Base-by-base conservation (phyloP, 30 jellyfish, hydroid and myxozoan species). In the Cassiopea xamachana region DNA sequence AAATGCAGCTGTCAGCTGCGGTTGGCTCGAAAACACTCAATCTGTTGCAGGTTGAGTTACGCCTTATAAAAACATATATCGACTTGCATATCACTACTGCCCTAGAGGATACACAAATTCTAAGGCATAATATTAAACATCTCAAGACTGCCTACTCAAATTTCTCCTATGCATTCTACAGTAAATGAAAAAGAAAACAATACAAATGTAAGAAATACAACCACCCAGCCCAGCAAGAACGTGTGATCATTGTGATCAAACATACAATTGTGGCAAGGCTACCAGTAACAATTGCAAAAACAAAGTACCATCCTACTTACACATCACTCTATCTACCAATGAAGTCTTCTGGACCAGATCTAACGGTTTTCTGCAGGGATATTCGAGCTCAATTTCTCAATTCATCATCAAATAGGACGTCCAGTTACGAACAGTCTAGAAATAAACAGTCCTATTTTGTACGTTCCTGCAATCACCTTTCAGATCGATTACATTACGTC, bases 1-100 rank as follows among this genome's bases (percentile, higher is more conserved):
- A 48, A 48, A 48, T 78, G 87, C 87, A 78, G 87, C 87, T 78
- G 87, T 78, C 87, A 78, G 71, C 74, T 19, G 1, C 49, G 4
- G 55, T 19, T 78, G 18, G 87, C 5, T 1, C 75, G 51, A 18
- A 1, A 75, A 75, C 7, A 47, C 27, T 48, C 84, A 5, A 44
- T 78, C 75, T 78, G 80, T 71, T 71, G 87, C 87, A 78, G 87
- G 87, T 78, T 48, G 87, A 78, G 87, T 5, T 48, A 78, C 87
- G 87, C 87, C 87, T 78, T 48, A 48, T 75, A 78, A 75, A 6
- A 62, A 62, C 19, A 62, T 58, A 5, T 58, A 44, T 68, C 77
- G n/a, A 7, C 45, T 19, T 71, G 55, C 50, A 43, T 17, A 71
- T 71, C 80, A 71, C 80, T 1, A 19, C n/a, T 50, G 39, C 6